Evolutionary conservation across 1,140 invertebrate genomes (phyloP).

Genomic region (Brachionus paranguensis): DNA sequence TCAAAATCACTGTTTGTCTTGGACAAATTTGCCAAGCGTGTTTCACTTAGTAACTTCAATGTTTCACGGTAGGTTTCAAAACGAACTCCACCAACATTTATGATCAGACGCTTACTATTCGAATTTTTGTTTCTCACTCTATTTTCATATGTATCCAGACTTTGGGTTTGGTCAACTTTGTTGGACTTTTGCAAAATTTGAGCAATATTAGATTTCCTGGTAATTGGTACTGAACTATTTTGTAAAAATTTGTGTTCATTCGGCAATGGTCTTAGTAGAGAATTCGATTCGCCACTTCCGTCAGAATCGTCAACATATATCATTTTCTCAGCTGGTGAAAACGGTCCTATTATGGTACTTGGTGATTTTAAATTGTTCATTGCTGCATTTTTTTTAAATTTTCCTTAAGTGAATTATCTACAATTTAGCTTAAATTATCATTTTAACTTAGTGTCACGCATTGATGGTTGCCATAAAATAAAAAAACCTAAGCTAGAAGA

Average conservation of each 20-base stretch:
- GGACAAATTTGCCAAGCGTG: background rate
- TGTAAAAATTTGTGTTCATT: background rate
- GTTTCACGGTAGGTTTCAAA: constrained; percentile 81
- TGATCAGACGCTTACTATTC: constrained; percentile 65
- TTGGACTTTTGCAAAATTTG: background rate
- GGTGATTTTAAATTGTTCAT: background rate
- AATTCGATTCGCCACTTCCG: background rate
- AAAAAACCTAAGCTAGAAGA: background rate
- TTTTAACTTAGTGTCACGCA: background rate
- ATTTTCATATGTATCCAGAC: background rate
- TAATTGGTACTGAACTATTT: background rate
- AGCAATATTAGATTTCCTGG: background rate
- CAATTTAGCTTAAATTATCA: constrained; percentile 1
- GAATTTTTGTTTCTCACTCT: background rate
- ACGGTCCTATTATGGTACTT: background rate
- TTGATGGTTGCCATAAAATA: background rate
- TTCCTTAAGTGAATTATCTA: background rate
- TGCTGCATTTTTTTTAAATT: background rate
- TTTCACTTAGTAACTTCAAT: constrained; percentile 43
- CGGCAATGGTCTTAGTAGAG: background rate
- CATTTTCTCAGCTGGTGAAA: background rate
- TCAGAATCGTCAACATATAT: background rate
- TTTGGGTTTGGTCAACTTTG: background rate
- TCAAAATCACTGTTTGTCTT: constrained; percentile 65
- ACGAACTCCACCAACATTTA: constrained; percentile 91